Evolutionary conservation across 2,113 vertebrate genomes (phyloP).

Genomic region (Pedetes capensis): DNA sequence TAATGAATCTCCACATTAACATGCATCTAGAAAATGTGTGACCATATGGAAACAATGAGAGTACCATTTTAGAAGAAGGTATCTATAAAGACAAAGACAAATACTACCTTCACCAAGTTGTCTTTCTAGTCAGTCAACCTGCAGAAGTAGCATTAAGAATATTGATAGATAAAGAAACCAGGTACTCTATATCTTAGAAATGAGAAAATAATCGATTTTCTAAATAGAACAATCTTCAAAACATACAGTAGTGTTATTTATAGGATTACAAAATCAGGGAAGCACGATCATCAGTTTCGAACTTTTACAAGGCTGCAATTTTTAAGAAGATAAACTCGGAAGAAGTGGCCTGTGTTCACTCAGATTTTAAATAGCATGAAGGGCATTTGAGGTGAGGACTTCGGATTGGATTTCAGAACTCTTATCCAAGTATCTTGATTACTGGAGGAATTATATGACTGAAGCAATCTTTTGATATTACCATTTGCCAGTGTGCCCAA

Average conservation of each 20-base stretch:
- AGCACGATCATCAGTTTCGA: background rate
- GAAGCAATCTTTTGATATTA: background rate
- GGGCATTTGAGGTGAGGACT: background rate
- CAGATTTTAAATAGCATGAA: background rate
- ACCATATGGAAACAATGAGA: background rate
- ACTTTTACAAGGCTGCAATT: background rate
- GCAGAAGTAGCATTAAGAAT: background rate
- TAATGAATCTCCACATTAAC: background rate
- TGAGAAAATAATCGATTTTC: background rate
- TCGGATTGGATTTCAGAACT: background rate
- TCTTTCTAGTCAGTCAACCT: background rate
- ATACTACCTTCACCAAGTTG: background rate
- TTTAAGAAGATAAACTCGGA: background rate
- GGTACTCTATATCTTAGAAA: background rate
- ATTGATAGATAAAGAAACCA: background rate
- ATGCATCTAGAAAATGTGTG: background rate
- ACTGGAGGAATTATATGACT: background rate
- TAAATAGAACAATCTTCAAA: background rate
- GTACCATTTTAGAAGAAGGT: background rate
- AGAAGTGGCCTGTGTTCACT: background rate
- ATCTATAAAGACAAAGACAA: background rate
- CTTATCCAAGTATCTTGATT: background rate
- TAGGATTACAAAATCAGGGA: background rate
- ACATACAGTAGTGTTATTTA: background rate
- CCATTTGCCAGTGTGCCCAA: background rate